A percentile compares a stretch with the other conserved stretches of the same genome.
Conservation (phyloP, 2,888 invertebrate genomes). For the Hipparchia semele region DNA sequence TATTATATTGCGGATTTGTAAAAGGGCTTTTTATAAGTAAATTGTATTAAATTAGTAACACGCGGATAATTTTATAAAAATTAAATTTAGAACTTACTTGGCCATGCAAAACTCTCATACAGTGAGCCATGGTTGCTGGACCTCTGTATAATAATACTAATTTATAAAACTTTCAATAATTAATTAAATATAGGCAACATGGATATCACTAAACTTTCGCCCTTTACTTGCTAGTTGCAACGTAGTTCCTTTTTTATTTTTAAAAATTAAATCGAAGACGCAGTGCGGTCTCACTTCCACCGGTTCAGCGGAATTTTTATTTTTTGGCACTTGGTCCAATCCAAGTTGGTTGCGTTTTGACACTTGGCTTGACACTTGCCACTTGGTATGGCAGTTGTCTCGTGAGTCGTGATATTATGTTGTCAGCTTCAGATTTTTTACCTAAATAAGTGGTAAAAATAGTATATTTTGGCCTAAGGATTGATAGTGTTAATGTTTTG, state of each 20-base stretch:
- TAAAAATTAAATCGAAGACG: constrained; percentile 36
- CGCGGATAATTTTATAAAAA: constrained; percentile 50
- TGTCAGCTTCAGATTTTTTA: constrained; percentile 30
- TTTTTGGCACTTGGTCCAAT: constrained; percentile 38
- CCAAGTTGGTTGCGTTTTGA: constrained; percentile 16
- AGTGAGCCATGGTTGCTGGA: constrained; percentile 88
- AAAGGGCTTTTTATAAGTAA: constrained; percentile 14
- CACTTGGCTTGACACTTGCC: background rate
- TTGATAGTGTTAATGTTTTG: too few relatives aligned
- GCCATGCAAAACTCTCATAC: constrained; percentile 90
- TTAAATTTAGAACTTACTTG: constrained; percentile 80
- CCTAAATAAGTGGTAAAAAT: background rate
- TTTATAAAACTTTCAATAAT: constrained; percentile 48
- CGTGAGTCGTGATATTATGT: constrained; percentile 41
- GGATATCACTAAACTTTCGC: constrained; percentile 56
- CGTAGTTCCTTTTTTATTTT: constrained; percentile 46
- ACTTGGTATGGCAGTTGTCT: constrained; percentile 36
- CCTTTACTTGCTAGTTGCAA: constrained; percentile 45
- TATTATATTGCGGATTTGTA: constrained; percentile 34
- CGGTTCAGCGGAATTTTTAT: constrained; percentile 53
- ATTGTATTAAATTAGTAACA: constrained; percentile 42
- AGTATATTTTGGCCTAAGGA: background rate
- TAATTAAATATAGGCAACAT: constrained; percentile 68
- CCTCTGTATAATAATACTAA: constrained; percentile 58
- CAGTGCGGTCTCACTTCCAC: constrained; percentile 46